phyloP scores from a whole-genome alignment of 2,113 vertebrate genomes.

The Callochromis pleurospilus region DNA sequence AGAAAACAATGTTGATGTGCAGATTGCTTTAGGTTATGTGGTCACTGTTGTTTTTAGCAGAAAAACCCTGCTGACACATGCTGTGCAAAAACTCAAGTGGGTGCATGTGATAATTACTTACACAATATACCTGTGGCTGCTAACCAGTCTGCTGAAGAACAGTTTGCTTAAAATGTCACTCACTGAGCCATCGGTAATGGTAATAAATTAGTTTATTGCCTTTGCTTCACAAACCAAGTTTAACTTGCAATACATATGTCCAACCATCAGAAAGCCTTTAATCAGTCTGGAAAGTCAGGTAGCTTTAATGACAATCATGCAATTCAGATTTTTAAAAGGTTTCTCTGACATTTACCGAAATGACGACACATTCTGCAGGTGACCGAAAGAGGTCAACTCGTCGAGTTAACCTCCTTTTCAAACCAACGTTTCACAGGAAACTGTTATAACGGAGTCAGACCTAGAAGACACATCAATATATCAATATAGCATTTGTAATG shows the following conservation, averaged over 20 bases:
- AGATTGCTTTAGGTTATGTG: neutral
- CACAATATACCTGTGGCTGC: neutral
- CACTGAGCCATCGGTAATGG: neutral
- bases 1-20: neutral
- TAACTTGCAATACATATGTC: neutral
- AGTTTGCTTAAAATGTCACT: neutral
- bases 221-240: neutral
- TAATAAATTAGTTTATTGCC: neutral
- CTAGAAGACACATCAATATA: neutral
- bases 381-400: neutral
- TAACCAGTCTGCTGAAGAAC: neutral
- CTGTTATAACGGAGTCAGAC: neutral
- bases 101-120: neutral
- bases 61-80: neutral
- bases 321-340: neutral
- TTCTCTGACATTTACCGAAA: neutral
- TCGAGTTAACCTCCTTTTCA: neutral
- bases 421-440: neutral
- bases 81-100: neutral
- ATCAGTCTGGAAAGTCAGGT: neutral
- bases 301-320: neutral
- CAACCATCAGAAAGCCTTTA: neutral
- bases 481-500: neutral
- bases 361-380: neutral
- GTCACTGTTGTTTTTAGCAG: neutral